Evolutionary conservation across 2,888 invertebrate genomes (phyloP), one percentile per base, ranked within the genome.

Genomic region (Amphimallon solstitiale): DNA sequence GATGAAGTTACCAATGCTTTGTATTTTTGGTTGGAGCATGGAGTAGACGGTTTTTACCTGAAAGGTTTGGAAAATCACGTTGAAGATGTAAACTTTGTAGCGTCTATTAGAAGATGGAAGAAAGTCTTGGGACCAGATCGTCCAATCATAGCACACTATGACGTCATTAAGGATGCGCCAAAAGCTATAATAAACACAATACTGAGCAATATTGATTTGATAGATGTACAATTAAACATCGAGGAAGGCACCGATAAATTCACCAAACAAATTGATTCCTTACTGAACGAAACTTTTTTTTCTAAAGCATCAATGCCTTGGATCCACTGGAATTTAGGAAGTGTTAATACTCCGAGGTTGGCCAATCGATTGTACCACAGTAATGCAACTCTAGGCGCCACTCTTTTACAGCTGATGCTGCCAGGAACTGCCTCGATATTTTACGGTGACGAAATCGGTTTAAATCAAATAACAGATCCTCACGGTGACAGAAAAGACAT

Each of bases 381-480:
- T 0, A 91, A 92, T 74, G 89, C 88, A 19, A 90, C 90, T 19
- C 81, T 91, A 46, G 90, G 90, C 1, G 86, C 90, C 3, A 86
- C 88, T 1, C 83, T 94, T 70, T 84, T 97, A 73, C 90, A 93
- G 76, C 84, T 95, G 78, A 88, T 92, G 83, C 84, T 97, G 38
- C 96, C 96, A 0, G 97, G 92, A 2, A 93, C 95, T 0, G 89
- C 94, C 0, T 92, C 89, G 72, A 89, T 95, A 73, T 94, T 95
- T 82, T 97, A 97, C 80, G 96, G 96, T 0, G 95, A 97, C 80
- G 96, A 97, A 85, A 89, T 96, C 68, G 91, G 91, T 1, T 83
- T 94, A 71, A 84, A 85, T 49, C 87, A 90, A 71, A 78, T 86
- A 1, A 77, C 84, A 43, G 87, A 88, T 73, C 82, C 86, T 3